These are phyloP conservation scores for Panulirus ornatus DNA, from an alignment of 1,140 invertebrate genomes.

Conservation along the genomic window DNA sequence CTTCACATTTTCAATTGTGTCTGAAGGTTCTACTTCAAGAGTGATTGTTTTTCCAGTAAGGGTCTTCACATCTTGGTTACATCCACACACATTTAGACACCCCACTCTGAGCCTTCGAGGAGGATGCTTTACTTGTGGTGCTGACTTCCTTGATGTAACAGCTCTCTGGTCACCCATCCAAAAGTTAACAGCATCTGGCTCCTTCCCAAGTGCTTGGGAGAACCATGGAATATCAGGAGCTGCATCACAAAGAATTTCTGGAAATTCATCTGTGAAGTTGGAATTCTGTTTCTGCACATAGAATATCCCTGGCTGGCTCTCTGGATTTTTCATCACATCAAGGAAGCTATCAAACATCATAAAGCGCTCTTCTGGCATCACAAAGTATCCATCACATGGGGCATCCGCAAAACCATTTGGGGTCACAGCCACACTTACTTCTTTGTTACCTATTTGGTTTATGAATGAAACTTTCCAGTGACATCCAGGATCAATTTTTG, in stretches of 20 bases:
- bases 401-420: constrained; percentile 80
- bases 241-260: constrained; percentile 84
- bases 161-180: constrained; percentile 92
- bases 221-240: constrained; percentile 84
- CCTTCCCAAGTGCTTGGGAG: constrained; percentile 85
- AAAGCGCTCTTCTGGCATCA: constrained; percentile 67
- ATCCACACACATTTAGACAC: no score
- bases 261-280: constrained; percentile 86
- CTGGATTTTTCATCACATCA: constrained; percentile 51
- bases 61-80: no score
- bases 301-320: constrained; percentile 77
- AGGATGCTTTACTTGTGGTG: no score
- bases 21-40: no score
- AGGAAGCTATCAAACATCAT: constrained; percentile 66
- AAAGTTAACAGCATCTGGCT: constrained; percentile 90
- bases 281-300: constrained; percentile 93
- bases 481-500: no score
- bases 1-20: no score
- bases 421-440: constrained; percentile 79
- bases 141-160: constrained; percentile 90
- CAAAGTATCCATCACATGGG: constrained; percentile 75
- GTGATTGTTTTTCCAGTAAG: no score
- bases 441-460: constrained; percentile 77
- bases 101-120: no score
- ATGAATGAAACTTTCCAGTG: no score